phyloP scores from a whole-genome alignment of 2,113 vertebrate genomes.

The Plestiodon gilberti region DNA sequence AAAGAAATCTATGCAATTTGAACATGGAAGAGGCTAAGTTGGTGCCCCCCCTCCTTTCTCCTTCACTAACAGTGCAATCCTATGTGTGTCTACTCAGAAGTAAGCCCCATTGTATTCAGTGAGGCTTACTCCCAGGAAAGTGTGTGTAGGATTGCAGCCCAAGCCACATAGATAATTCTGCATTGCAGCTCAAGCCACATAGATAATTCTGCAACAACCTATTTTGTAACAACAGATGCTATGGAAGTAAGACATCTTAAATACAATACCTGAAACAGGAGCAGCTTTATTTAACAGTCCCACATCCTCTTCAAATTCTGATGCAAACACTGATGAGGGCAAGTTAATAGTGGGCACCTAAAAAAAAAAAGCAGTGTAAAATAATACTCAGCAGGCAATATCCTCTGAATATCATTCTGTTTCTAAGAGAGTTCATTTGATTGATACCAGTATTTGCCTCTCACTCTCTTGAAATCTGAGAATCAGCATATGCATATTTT shows the following conservation, averaged over 20 bases:
- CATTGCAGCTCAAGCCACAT: no score
- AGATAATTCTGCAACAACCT: background rate
- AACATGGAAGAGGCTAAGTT: background rate
- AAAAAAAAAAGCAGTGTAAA: background rate
- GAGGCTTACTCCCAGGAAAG: no score
- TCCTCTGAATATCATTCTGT: background rate
- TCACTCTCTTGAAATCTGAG: background rate
- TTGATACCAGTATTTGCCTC: background rate
- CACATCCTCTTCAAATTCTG: constrained; percentile 95
- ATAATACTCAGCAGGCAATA: background rate
- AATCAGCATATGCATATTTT: background rate
- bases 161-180: no score
- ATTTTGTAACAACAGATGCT: background rate
- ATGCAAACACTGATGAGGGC: constrained; percentile 96
- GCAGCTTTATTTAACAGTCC: constrained; percentile 98
- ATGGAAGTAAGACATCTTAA: background rate
- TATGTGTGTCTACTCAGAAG: no score
- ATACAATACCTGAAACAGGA: constrained; percentile 88
- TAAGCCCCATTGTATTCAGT: no score
- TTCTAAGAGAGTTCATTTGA: background rate
- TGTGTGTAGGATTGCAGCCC: no score
- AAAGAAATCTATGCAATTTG: background rate
- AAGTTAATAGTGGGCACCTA: constrained; percentile 86
- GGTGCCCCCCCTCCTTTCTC: background rate
- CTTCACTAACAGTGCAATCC: no score